Conservation (phyloP, 2,797 vertebrate species). For the Ispidina lecontei region DNA sequence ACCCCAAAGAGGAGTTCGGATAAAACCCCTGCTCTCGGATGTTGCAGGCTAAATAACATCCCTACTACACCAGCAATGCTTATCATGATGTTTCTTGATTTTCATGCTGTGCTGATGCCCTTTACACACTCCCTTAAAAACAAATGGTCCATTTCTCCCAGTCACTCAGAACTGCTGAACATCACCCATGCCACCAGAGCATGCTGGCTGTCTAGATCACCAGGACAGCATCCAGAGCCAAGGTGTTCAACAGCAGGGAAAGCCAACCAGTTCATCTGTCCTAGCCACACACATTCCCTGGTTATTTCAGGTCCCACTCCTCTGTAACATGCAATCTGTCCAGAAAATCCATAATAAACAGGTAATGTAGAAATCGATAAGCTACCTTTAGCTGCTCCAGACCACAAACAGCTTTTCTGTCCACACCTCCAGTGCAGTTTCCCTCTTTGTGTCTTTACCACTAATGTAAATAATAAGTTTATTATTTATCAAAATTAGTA, state of each 20-base stretch:
- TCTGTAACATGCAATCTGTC: not conserved
- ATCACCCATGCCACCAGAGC: accelerated
- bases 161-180: not conserved
- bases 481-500: not conserved
- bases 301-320: not conserved
- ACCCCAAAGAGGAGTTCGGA: not conserved
- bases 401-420: not conserved
- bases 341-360: not conserved
- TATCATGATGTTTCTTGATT: not conserved
- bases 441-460: not conserved
- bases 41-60: not conserved
- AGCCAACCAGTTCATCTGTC: not conserved
- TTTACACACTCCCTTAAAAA: not conserved
- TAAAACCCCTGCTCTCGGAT: not conserved
- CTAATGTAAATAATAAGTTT: not conserved
- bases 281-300: no score
- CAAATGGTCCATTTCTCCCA: not conserved
- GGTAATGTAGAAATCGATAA: not conserved
- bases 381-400: not conserved
- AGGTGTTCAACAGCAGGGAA: accelerated
- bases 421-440: not conserved
- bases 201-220: not conserved
- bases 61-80: not conserved
- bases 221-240: not conserved
- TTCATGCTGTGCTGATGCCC: not conserved